A percentile compares a stretch with the other conserved stretches of the same genome.
These are phyloP conservation scores for Conistra vaccinii DNA, from an alignment of 2,888 invertebrate species.

Conservation along the genomic window DNA sequence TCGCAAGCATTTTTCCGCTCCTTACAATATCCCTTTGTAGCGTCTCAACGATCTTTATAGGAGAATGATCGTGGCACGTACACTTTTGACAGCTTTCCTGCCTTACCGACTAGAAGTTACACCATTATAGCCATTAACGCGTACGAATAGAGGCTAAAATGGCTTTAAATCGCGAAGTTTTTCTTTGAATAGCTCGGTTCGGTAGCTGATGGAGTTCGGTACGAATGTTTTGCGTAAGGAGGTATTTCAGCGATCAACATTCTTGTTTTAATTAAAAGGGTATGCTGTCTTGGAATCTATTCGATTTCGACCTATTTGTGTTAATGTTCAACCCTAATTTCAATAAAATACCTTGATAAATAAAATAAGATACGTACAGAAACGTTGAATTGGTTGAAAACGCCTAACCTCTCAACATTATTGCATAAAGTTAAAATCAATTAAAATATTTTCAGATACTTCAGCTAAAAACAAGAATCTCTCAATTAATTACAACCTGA, in stretches of 20 bases:
- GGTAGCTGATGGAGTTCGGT: slow-evolving; percentile 47
- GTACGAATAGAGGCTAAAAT: slow-evolving; percentile 52
- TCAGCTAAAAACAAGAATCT: not conserved
- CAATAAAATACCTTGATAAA: slow-evolving; percentile 21
- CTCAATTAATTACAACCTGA: slow-evolving; percentile 4
- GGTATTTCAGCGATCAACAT: slow-evolving; percentile 50
- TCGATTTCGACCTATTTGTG: slow-evolving; percentile 33
- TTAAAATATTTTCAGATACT: not conserved
- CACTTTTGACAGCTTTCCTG: slow-evolving; percentile 60
- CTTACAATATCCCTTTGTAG: slow-evolving; percentile 59
- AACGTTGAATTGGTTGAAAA: not conserved
- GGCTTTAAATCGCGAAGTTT: slow-evolving; percentile 54
- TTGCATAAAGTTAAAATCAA: not conserved
- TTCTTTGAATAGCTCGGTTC: slow-evolving; percentile 48
- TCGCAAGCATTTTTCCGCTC: slow-evolving; percentile 51
- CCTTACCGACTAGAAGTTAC: slow-evolving; percentile 63
- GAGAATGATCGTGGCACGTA: slow-evolving; percentile 59
- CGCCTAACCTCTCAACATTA: too few relatives aligned
- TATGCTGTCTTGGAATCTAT: slow-evolving; percentile 37
- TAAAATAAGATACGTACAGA: not conserved
- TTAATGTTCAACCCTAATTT: slow-evolving; percentile 19
- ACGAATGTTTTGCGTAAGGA: slow-evolving; percentile 51
- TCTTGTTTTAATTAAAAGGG: slow-evolving; percentile 57
- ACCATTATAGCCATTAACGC: slow-evolving; percentile 61
- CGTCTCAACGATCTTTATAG: slow-evolving; percentile 58